Percentiles rank a stretch among this genome's conserved stretches.
Evolutionary conservation across 2,888 invertebrate species (phyloP).

Genomic region (Caenorhabditis sp.): DNA sequence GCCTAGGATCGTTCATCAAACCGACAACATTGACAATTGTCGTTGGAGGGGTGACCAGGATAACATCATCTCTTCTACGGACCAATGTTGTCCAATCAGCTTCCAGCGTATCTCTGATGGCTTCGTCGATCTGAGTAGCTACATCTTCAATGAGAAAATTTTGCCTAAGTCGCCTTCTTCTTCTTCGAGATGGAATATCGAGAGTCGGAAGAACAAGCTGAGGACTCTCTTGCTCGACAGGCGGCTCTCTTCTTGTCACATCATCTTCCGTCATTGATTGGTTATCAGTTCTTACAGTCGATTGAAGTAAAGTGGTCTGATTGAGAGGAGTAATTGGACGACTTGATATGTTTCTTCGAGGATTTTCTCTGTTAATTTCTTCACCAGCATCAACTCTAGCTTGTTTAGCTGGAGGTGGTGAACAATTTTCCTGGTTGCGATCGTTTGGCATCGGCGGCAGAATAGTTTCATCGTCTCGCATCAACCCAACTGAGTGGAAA

Average conservation of each 20-base stretch:
- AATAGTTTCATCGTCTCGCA: not conserved
- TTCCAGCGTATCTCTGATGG: slow-evolving; percentile 14
- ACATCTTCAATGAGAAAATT: slow-evolving; percentile 25
- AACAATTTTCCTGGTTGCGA: not conserved
- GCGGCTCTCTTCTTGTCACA: not conserved
- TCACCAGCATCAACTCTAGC: not conserved
- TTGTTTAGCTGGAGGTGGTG: slow-evolving; percentile 29
- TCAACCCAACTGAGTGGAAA: not conserved
- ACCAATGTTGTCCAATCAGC: slow-evolving; percentile 34
- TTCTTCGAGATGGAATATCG: slow-evolving; percentile 5
- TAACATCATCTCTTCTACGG: slow-evolving; percentile 8
- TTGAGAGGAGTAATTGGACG: slow-evolving; percentile 45
- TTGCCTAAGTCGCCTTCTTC: slow-evolving; percentile 1
- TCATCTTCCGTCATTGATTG: too few relatives aligned
- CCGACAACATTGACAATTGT: not conserved
- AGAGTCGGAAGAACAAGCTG: not conserved
- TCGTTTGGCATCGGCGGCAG: slow-evolving; percentile 26
- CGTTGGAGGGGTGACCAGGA: not conserved
- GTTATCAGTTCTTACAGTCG: slow-evolving; percentile 1
- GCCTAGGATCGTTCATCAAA: slow-evolving; percentile 6
- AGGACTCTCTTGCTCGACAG: not conserved
- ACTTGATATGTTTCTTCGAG: slow-evolving; percentile 22
- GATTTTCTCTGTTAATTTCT: slow-evolving; percentile 15
- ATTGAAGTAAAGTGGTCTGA: slow-evolving; percentile 24
- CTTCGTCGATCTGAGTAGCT: slow-evolving; percentile 28